Evolutionary conservation across 2,888 invertebrate genomes (phyloP), one percentile per base, ranked within the genome.

Genomic region (Icerya purchasi): DNA sequence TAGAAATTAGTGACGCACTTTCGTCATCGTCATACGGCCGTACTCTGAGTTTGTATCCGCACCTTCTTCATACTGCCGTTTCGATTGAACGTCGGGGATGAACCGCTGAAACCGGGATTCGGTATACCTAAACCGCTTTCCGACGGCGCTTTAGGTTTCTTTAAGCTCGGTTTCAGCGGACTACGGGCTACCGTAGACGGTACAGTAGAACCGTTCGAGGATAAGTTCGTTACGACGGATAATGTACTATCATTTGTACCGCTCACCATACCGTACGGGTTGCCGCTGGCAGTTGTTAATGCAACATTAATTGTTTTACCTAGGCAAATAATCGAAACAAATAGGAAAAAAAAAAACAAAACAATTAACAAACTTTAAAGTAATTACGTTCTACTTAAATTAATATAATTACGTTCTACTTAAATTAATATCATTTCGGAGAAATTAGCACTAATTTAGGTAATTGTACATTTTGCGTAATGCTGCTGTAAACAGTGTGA

Each of bases 11-110:
- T n/a, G n/a, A n/a, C n/a, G n/a, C n/a, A n/a, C n/a, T n/a, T n/a
- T n/a, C n/a, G n/a, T n/a, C n/a, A n/a, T n/a, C 20, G 18, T 67
- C 62, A 89, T 63, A 90, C 90, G 71, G 89, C 89, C 52, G 90
- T 91, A 69, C 89, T 89, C 70, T 88, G 88, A 50, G 90, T 89
- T 70, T 90, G 88, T 71, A 91, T 90, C 63, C 90, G 78, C 62
- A 90, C 90, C 74, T 90, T 89, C 71, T 90, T 90, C 68, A 87
- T 83, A 68, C 88, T 89, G 1, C 87, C 88, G 67, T 88, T 88
- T 59, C 90, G 76, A 56, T 84, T 81, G 62, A 89, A 76, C 0
- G 87, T 82, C 0, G 90, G 90, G 19, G 88, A 89, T 65, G 84
- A 83, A 1, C 86, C 84, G 1, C 86, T 84, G 67, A 83, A 86